These are phyloP conservation scores for Parasteatoda tepidariorum DNA, from an alignment of 1,140 invertebrate genomes.

Conservation along the genomic window DNA sequence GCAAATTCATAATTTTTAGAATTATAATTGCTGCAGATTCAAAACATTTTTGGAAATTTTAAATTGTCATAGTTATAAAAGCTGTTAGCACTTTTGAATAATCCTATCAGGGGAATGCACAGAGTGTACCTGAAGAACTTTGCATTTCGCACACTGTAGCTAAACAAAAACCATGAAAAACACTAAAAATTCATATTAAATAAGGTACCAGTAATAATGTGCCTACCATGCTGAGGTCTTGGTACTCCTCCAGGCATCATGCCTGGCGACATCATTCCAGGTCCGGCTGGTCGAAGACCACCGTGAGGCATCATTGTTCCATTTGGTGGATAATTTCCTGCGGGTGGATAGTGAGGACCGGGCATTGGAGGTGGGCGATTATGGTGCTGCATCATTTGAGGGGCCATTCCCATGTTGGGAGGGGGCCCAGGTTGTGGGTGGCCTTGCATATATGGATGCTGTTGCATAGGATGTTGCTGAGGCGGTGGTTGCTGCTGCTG, in stretches of 20 bases:
- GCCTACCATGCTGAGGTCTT: constrained; percentile 39
- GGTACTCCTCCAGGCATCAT: constrained; percentile 42
- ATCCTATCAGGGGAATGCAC: too few species aligned
- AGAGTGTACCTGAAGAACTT: too few species aligned
- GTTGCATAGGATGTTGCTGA: constrained; percentile 46
- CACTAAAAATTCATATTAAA: too few species aligned
- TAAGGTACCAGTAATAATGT: too few species aligned
- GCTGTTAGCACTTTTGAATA: too few species aligned
- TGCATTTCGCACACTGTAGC: too few species aligned
- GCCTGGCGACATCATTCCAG: constrained; percentile 42
- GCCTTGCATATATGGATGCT: constrained; percentile 46
- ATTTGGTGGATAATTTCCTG: constrained; percentile 40
- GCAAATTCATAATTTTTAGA: too few species aligned
- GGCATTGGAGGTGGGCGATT: constrained; percentile 28
- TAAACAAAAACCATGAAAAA: too few species aligned
- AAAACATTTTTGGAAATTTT: too few species aligned
- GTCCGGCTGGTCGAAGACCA: constrained; percentile 31
- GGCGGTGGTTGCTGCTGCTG: constrained; percentile 35
- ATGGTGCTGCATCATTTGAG: constrained; percentile 52
- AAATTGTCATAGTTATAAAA: too few species aligned
- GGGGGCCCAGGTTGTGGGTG: constrained; percentile 47
- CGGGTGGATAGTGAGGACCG: constrained; percentile 49
- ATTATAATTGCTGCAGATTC: too few species aligned
- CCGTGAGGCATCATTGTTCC: constrained; percentile 48
- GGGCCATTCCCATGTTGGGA: constrained; percentile 34